Percentiles rank a stretch among this genome's conserved stretches.
phyloP scores from a whole-genome alignment of 2,888 invertebrate species.

The Nephrotoma guestfalica region DNA sequence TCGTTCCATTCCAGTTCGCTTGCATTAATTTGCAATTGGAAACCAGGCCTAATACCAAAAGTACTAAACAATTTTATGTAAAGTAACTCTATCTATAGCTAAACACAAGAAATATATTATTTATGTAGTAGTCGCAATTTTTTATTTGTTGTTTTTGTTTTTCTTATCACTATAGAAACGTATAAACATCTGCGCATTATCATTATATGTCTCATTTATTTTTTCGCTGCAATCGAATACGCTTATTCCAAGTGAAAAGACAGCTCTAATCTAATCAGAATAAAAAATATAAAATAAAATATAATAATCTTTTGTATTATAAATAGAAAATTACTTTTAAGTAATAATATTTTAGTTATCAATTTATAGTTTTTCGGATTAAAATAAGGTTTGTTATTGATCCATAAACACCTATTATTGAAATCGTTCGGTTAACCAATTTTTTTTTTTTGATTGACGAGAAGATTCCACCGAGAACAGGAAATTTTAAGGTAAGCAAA shows the following conservation, averaged over 20 bases:
- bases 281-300: background rate
- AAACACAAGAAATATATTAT: background rate
- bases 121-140: background rate
- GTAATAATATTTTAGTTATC: background rate
- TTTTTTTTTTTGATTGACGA: background rate
- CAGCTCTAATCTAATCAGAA: background rate
- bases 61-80: background rate
- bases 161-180: conserved; percentile 1
- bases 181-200: conserved; percentile 2
- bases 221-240: background rate
- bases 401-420: background rate
- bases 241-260: background rate
- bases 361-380: background rate
- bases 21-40: background rate
- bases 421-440: background rate
- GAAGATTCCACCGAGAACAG: background rate
- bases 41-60: background rate
- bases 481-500: background rate
- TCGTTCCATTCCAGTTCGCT: background rate
- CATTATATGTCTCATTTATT: conserved; percentile 2
- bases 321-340: background rate
- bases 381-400: background rate
- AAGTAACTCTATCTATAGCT: background rate
- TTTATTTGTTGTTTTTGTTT: background rate
- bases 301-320: background rate